A percentile compares a stretch with the other conserved stretches of the same genome.
These are phyloP conservation scores for Trachymyrmex septentrionalis DNA, from an alignment of 1,140 invertebrate genomes.

Conservation along the genomic window DNA sequence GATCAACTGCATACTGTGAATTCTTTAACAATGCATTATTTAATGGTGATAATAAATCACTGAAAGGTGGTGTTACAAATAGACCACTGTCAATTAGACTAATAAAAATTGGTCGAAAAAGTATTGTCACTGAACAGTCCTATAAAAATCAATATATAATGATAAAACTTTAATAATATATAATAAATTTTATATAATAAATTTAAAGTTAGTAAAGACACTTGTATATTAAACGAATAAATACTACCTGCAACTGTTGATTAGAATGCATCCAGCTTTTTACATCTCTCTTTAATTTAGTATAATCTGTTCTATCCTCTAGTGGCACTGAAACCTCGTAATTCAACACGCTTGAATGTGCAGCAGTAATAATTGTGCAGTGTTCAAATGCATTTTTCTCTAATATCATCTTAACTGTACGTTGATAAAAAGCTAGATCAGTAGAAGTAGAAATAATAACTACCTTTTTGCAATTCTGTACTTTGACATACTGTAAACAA, in stretches of 20 bases:
- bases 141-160: slow-evolving; percentile 80
- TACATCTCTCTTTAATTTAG: slow-evolving; percentile 85
- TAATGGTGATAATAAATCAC: slow-evolving; percentile 88
- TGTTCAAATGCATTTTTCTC: slow-evolving; percentile 87
- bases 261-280: slow-evolving; percentile 87
- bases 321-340: slow-evolving; percentile 72
- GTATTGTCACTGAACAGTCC: slow-evolving; percentile 88
- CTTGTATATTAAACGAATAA: neutral
- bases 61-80: slow-evolving; percentile 89
- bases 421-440: slow-evolving; percentile 84
- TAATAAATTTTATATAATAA: neutral
- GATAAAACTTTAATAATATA: neutral
- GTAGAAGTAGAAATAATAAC: slow-evolving; percentile 87
- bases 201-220: neutral
- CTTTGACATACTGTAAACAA: slow-evolving; percentile 80
- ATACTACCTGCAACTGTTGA: slow-evolving; percentile 81
- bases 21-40: slow-evolving; percentile 84
- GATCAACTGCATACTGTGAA: slow-evolving; percentile 83
- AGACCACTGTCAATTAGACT: slow-evolving; percentile 88
- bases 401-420: slow-evolving; percentile 86
- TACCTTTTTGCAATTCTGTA: slow-evolving; percentile 84
- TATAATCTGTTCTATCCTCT: slow-evolving; percentile 81
- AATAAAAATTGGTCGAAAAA: slow-evolving; percentile 88
- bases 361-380: slow-evolving; percentile 86
- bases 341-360: slow-evolving; percentile 84